phyloP scores from a whole-genome alignment of 2,797 vertebrate species.

The Tapirus indicus region DNA sequence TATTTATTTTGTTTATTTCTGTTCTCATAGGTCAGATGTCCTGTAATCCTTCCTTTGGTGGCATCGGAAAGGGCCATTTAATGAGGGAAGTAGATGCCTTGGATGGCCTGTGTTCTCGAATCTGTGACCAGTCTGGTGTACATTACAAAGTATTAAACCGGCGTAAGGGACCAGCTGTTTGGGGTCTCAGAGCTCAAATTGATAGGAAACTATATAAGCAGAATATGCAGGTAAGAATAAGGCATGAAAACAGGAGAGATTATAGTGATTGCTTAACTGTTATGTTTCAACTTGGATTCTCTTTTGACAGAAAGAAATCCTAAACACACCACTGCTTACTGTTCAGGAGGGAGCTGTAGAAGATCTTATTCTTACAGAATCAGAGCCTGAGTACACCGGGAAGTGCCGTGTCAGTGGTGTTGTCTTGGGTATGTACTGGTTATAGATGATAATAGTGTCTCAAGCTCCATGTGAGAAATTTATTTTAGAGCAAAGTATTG shows the following conservation, averaged over 20 bases:
- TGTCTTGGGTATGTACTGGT: slow-evolving; percentile 89
- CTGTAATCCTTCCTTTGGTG: slow-evolving; percentile 98
- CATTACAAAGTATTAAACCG: slow-evolving; percentile 97
- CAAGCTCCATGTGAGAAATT: background rate
- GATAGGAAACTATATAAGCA: slow-evolving; percentile 93
- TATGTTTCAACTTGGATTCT: slow-evolving; percentile 62
- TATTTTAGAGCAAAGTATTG: background rate
- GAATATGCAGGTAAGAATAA: slow-evolving; percentile 93
- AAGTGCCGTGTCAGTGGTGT: slow-evolving; percentile 92
- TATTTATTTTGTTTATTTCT: slow-evolving; percentile 28
- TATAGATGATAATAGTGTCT: background rate
- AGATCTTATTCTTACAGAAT: slow-evolving; percentile 92
- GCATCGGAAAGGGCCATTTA: slow-evolving; percentile 98
- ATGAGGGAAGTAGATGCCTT: slow-evolving; percentile 96
- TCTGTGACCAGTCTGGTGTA: slow-evolving; percentile 95
- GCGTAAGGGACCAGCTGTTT: slow-evolving; percentile 96
- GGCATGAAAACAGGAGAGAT: background rate
- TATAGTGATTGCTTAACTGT: slow-evolving; percentile 3
- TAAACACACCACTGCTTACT: slow-evolving; percentile 92
- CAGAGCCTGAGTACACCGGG: slow-evolving; percentile 89
- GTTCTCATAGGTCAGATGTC: slow-evolving; percentile 93
- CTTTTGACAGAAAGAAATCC: slow-evolving; percentile 93
- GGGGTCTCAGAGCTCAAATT: slow-evolving; percentile 97
- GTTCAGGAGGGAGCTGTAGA: slow-evolving; percentile 95
- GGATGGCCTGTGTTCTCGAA: slow-evolving; percentile 95